Base-by-base conservation (phyloP, 2,113 vertebrate genomes). In the Amphiprion ocellaris region DNA sequence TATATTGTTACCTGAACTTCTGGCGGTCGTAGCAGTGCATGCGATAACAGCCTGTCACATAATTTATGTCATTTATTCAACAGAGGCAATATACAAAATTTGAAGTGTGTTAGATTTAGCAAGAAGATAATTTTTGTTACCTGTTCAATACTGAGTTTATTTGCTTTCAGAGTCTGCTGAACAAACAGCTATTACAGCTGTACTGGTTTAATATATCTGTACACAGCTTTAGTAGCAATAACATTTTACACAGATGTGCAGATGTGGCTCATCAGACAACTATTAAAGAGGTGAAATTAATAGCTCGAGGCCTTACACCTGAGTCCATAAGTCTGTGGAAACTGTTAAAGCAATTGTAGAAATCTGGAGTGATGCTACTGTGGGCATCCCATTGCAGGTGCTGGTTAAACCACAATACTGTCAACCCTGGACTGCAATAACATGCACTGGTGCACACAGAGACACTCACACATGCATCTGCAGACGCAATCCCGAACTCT, bases 351-450 rank as follows among this genome's bases (percentile, higher is more conserved):
- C 17, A 69, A 79, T 56, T 55, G 28, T 12, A 69, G 33, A 69
- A 39, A 44, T 67, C 15, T 49, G 66, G 24, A 79, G 5, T 55
- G 65, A 69, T 60, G 65, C 28, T 37, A n/a, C 59, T 76, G n/a
- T 39, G 59, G 46, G 56, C 70, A 61, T 30, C 47, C 47, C 54
- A 24, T 26, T 33, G 53, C 72, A 65, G 81, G 19, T 68, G 60
- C 49, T 50, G 44, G 53, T 73, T 78, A 14, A 56, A 41, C 62
- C 33, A 67, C 53, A 69, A 71, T 62, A 66, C 26, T 72, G 76
- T 75, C 61, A 69, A 72, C 61, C 16, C 65, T 56, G 61, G 69
- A 87, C 58, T 81, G 74, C 79, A 80, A 83, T 83, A 81, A 77
- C 77, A 83, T 77, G 74, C 80, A 67, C 65, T 55, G 41, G 53